Base-by-base conservation (phyloP, 2,888 invertebrate genomes). In the Diloba caeruleocephala region DNA sequence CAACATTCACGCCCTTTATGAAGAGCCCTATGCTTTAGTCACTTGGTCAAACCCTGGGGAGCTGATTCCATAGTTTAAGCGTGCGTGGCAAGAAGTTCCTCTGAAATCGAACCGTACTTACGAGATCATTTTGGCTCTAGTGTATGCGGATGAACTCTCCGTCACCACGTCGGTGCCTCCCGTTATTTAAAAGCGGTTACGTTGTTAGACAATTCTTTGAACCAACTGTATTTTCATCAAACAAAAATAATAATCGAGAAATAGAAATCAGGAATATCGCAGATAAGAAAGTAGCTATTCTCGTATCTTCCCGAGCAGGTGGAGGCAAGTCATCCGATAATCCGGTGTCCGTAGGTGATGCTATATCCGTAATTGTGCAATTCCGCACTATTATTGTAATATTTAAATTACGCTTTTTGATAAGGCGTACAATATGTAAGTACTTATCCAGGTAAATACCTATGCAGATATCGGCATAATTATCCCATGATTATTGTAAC, bases 311-410 rank as follows among this genome's bases (percentile, higher is more conserved):
- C 6, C 21, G 21, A 5, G 29, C 26, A 29, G 23, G 7, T 23
- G 3, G 4, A 25, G 13, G 1, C 7, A 12, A 32, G 19, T 26
- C 26, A 28, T 23, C 28, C 34, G 15, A 36, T 61, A 39, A 43
- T 31, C 34, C 46, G 34, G 12, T 34, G 21, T 28, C 42, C 38
- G 57, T 41, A 39, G 57, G 62, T 57, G 57, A 45, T 43, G 29
- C 29, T 57, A 61, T 46, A 57, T 46, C 52, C 42, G 19, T 62
- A 57, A 61, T 57, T 57, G 57, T 31, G 34, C 12, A 36, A 14
- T 57, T 61, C 52, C 52, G 46, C 28, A 43, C 6, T 43, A 13
- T 13, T 32, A 57, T 62, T 51, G 38, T 51, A 23, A 51, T 43
- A 42, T 46, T 12, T 43, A 34, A 42, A 50, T 45, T 34, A 42